Evolutionary conservation across 1,140 invertebrate species (phyloP).

Genomic region (Drosophila gunungcola): DNA sequence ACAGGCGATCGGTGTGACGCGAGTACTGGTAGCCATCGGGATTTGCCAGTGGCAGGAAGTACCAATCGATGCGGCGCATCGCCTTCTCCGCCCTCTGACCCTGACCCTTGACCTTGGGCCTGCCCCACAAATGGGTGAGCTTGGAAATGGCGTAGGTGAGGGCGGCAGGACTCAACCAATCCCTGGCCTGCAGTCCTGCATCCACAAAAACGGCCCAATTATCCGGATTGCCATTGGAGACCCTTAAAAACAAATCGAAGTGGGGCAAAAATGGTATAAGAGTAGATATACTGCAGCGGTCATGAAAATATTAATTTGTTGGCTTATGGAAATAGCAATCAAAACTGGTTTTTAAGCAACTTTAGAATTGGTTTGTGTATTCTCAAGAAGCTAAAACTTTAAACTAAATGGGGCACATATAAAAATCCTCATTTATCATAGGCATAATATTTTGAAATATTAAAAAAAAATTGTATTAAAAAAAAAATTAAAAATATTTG

Average conservation of each 20-base stretch:
- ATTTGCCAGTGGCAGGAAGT: conserved; percentile 89
- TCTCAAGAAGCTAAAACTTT: too few species aligned
- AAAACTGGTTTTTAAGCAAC: too few species aligned
- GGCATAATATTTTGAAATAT: too few species aligned
- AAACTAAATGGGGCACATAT: too few species aligned
- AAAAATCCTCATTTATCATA: too few species aligned
- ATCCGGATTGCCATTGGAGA: conserved; percentile 87
- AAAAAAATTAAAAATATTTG: too few species aligned
- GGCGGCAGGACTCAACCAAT: conserved; percentile 94
- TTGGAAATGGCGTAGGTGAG: conserved; percentile 91
- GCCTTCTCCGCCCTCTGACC: conserved; percentile 84
- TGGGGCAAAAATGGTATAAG: too few species aligned
- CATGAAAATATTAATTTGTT: too few species aligned
- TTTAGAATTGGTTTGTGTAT: too few species aligned
- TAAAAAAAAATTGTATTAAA: too few species aligned
- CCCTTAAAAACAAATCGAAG: conserved; percentile 79
- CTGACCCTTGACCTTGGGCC: neutral
- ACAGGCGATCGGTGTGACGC: conserved; percentile 87
- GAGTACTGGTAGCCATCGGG: conserved; percentile 91
- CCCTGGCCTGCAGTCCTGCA: conserved; percentile 91
- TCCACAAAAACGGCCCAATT: conserved; percentile 89
- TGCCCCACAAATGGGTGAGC: conserved; percentile 88
- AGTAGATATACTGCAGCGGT: too few species aligned
- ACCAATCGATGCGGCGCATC: conserved; percentile 92
- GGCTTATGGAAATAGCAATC: too few species aligned